Evolutionary conservation across 1,140 invertebrate species (phyloP), one percentile per base, ranked within the genome.

Genomic region (Solenopsis invicta): DNA sequence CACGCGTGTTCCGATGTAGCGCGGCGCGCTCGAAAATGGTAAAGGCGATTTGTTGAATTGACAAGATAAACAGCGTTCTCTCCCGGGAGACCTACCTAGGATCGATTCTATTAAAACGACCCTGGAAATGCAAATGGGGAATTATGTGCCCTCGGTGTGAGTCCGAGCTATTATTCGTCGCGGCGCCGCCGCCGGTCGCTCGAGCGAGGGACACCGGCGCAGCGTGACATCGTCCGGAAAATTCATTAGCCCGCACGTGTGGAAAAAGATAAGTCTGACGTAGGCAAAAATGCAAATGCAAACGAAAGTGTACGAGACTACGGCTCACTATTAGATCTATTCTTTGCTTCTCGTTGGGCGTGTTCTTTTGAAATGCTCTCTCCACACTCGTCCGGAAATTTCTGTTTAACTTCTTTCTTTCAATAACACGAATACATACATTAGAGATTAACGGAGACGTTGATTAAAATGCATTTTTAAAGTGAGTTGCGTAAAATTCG

Each of bases 1-100:
- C 75, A 5, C 12, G 82, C 52, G 24, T 29, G 41, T 67, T 48
- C 50, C 61, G 29, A 37, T 59, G 52, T 80, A 61, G 34, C 48
- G 9, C n/a, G 24, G 52, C 45, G 59, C 18, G 24, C 21, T 59
- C 80, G 21, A 78, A 77, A 88, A 88, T 62, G 64, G 72, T 61
- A 88, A 88, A 34, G 34, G 48, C 52, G 48, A 87, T 85, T 85
- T 66, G 50, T 75, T 72, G 69, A 66, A 76, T 77, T 76, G 82
- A 85, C 72, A 71, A 77, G 52, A 85, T 24, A 76, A 71, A 85
- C 50, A 69, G 24, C 67, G 66, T 72, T 29, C 66, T 72, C 48
- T 41, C 16, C 34, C 24, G 24, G 16, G 41, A 29, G 29, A 82
- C 52, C 52, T 18, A 29, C 52, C 62, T 37, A 72, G 78, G 37